Conservation (phyloP, 2,113 vertebrate species). For the Piaya cayana region DNA sequence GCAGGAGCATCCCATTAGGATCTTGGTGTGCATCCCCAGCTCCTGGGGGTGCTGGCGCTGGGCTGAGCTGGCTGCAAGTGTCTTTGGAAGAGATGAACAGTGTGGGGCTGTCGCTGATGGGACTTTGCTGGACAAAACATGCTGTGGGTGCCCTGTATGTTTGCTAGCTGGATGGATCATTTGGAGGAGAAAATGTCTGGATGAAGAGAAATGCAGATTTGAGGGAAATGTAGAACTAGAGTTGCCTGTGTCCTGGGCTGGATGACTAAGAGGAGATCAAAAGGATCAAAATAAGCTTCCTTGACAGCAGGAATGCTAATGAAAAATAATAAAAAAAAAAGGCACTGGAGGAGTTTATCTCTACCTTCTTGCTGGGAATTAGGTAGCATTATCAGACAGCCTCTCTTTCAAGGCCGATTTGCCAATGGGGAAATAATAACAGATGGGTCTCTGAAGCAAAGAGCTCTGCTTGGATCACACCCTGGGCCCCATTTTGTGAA, state of each 20-base stretch:
- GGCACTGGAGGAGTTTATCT: not conserved
- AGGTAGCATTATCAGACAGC: not conserved
- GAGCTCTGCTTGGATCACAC: not conserved
- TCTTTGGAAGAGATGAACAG: not conserved
- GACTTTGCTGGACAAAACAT: not conserved
- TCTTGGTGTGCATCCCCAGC: not conserved
- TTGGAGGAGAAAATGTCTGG: not conserved
- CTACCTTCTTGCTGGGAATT: not conserved
- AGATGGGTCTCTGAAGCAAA: not conserved
- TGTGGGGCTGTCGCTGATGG: not conserved
- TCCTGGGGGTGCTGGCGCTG: not conserved
- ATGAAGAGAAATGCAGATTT: not conserved
- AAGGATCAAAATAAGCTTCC: not conserved
- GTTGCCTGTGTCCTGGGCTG: not conserved
- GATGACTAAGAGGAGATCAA: not conserved
- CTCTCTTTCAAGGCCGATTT: not conserved
- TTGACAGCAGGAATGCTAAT: not conserved
- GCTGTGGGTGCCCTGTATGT: rapidly evolving
- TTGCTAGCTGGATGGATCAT: not conserved
- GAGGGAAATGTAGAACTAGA: not conserved
- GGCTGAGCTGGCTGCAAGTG: not conserved
- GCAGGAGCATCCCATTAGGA: not conserved
- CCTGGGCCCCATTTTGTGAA: not conserved
- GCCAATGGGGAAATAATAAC: rapidly evolving
- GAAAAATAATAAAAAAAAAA: not conserved